Conservation (phyloP, 2,888 invertebrate species). For the Nesidiocoris tenuis region DNA sequence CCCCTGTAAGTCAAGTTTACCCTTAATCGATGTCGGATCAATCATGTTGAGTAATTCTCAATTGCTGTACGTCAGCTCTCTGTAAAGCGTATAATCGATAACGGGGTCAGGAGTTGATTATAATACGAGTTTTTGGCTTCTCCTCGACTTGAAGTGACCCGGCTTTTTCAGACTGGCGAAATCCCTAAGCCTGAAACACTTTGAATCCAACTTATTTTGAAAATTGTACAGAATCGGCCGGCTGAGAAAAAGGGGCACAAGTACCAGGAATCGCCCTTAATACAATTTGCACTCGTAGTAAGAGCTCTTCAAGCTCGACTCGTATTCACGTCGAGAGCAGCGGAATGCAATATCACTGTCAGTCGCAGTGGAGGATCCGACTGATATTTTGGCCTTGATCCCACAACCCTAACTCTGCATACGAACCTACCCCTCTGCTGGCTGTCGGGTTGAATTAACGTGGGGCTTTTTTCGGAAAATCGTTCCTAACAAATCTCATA, state of each 20-base stretch:
- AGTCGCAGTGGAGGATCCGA: background rate
- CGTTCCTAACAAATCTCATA: background rate
- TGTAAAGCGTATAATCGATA: no score
- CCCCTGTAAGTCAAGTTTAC: background rate
- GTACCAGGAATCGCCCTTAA: background rate
- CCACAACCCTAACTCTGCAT: background rate
- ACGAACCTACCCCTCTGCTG: background rate
- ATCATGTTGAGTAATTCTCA: background rate
- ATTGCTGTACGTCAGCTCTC: no score
- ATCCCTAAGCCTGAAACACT: no score
- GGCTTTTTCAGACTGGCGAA: no score
- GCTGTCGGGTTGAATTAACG: background rate
- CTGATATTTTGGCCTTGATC: background rate
- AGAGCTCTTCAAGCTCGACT: background rate
- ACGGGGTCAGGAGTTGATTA: no score
- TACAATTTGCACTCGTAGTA: background rate
- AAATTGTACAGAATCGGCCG: no score
- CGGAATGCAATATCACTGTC: background rate
- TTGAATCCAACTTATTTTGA: no score
- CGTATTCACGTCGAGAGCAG: background rate
- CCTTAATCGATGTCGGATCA: background rate
- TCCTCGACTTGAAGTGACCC: no score
- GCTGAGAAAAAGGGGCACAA: background rate
- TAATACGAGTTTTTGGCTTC: no score
- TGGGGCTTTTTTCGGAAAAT: background rate